Base-by-base conservation (phyloP, 1,140 invertebrate species). In the Brachionus asplanchnoidis region DNA sequence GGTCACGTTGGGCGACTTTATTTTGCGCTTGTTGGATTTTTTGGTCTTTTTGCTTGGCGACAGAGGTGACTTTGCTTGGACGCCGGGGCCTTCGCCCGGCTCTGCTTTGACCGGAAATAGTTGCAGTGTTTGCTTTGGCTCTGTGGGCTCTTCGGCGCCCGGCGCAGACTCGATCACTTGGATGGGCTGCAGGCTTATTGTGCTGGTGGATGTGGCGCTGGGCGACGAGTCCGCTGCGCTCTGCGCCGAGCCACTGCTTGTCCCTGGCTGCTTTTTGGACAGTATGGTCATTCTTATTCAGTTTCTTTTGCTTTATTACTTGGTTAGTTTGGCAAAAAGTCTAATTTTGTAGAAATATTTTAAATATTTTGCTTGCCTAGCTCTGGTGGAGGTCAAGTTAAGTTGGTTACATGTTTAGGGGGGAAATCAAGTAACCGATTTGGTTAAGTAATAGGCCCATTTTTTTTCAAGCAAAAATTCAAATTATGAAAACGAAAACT, bases 401-500 rank as follows among this genome's bases (percentile, higher is more conserved):
- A 20, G 46, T 40, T 68, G 66, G 66, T 68, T 68, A 68, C 66
- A 68, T 68, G 26, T 32, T 68, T 68, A 32, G 26, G 66, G 66
- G 66, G 26, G 32, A 68, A 68, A 68, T 32, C 66, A 68, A 68
- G 66, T 68, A 68, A 68, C 32, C 66, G 28, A 36, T 14, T 32
- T 68, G 32, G 17, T 68, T 32, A 68, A 68, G 32, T 32, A 68
- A 68, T 32, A 68, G 32, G 20, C 17, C 53, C 53, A 60, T 60
- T 32, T 68, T 68, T 68, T 68, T 68, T 20, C 11, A 68, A 68
- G 36, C 68, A 73, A 73, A 73, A 73, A 42, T 73, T 73, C 68
- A 73, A 73, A 73, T 73, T 73, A 73, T 73, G 68, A 73, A 73
- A 73, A 20, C 17, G 40, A 73, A 73, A 73, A 73, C 68, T 73